Percentiles rank a stretch among this genome's conserved stretches.
phyloP scores from a whole-genome alignment of 2,888 invertebrate species.

The Nycteola revayana region DNA sequence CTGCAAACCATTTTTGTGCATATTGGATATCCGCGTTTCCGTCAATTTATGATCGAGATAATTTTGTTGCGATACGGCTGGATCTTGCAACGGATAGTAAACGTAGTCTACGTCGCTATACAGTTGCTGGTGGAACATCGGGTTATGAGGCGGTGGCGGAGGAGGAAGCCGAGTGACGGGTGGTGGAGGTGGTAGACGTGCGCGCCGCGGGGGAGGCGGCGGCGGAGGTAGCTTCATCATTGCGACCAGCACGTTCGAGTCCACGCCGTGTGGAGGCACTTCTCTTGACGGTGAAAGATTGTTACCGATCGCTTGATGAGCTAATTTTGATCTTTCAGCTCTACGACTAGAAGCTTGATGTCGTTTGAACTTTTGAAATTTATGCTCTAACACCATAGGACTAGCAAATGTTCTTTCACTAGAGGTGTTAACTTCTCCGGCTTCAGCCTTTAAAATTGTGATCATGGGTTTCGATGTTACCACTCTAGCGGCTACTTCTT shows the following conservation, averaged over 20 bases:
- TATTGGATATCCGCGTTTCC: conserved; percentile 83
- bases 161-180: conserved; percentile 84
- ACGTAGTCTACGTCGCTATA: conserved; percentile 96
- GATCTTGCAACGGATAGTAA: conserved; percentile 94
- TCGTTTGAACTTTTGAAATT: conserved; percentile 75
- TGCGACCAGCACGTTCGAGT: conserved; percentile 80
- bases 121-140: conserved; percentile 93
- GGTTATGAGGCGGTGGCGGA: conserved; percentile 90
- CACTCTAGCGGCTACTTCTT: conserved; percentile 88
- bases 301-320: conserved; percentile 70
- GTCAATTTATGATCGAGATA: conserved; percentile 94
- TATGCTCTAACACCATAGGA: conserved; percentile 74
- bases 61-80: conserved; percentile 94
- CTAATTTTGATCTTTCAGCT: conserved; percentile 83
- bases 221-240: conserved; percentile 84
- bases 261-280: conserved; percentile 55
- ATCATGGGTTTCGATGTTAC: conserved; percentile 90
- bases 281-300: conserved; percentile 74
- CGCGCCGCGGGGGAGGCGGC: conserved; percentile 78
- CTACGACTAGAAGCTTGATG: conserved; percentile 81
- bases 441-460: conserved; percentile 89
- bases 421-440: conserved; percentile 84
- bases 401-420: conserved; percentile 81
- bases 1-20: conserved; percentile 87
- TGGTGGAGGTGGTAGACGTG: conserved; percentile 87